Conservation (phyloP, 2,113 vertebrate species). For the Elaphurus davidianus region DNA sequence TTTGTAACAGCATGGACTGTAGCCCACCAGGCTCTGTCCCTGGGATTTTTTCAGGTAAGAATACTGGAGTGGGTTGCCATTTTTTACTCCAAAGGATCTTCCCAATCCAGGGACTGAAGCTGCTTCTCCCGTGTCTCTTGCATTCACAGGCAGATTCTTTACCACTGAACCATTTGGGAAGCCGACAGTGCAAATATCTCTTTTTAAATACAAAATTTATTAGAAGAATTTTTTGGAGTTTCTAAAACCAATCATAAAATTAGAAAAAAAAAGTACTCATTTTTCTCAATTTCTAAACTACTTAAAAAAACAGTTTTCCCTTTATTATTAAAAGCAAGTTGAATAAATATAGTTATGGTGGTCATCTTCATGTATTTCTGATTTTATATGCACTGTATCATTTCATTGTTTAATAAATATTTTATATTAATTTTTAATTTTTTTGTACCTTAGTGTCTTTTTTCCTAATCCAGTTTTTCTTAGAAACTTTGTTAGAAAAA, state of each 20-base stretch:
- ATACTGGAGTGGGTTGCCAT: not conserved
- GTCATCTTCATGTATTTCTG: not conserved
- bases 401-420: not conserved
- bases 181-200: not conserved
- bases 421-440: not conserved
- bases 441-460: not conserved
- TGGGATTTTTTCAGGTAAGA: not conserved
- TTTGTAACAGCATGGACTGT: not conserved
- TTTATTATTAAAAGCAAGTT: not conserved
- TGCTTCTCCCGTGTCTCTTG: not conserved
- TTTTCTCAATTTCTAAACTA: not conserved
- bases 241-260: not conserved
- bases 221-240: not conserved
- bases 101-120: not conserved
- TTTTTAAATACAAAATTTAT: not conserved
- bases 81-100: not conserved
- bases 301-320: not conserved
- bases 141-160: not conserved
- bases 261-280: not conserved
- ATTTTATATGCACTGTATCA: not conserved
- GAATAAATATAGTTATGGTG: not conserved
- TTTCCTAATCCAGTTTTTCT: not conserved
- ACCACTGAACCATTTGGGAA: not conserved
- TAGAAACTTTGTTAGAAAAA: not conserved
- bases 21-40: not conserved